Evolutionary conservation across 2,888 invertebrate genomes (phyloP), one percentile per base, ranked within the genome.

Genomic region (Caenorhabditis sp.): DNA sequence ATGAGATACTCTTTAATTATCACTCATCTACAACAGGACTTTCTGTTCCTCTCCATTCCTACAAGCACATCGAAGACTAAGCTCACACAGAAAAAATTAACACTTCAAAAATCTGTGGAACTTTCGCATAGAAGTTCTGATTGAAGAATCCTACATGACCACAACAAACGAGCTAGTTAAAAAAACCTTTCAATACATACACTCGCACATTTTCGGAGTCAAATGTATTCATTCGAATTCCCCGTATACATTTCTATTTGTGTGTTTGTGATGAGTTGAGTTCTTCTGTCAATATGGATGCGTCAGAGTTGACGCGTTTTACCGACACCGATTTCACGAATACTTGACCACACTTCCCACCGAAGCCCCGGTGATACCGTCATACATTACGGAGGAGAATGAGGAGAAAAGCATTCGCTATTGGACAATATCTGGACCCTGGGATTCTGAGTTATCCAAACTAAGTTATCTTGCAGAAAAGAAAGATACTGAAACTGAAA

Each of bases 201-300:
- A 28, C 35, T 28, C 64, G 31, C 19, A 22, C 8, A 54, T 47
- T 51, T n/a, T 56, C 35, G 41, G 19, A 35, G 10, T 26, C 14
- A 35, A 26, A 68, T 38, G 10, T n/a, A 38, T 54, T 54, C 54
- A 54, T 68, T 54, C 58, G 5, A 58, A 10, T 10, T n/a, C n/a
- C 16, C 56, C 28, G 59, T 69, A 49, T 54, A 69, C 61, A 49
- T 76, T 76, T 69, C 59, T 24, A 70, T 77, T 63, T 63, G 77
- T 70, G 77, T 70, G 70, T 70, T 77, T 77, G 69, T 77, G 77
- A 77, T 77, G 77, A 76, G 76, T 76, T 69, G 59, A 76, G 76
- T 76, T 76, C 54, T 61, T 63, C 61, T 77, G 77, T 77, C 77
- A 77, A 77, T 61, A 77, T 61, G 69, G 77, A 70, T 77, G 77